A percentile compares a stretch with the other conserved stretches of the same genome.
These are phyloP conservation scores for Corapipo altera DNA, from an alignment of 2,113 vertebrate genomes.

Conservation along the genomic window DNA sequence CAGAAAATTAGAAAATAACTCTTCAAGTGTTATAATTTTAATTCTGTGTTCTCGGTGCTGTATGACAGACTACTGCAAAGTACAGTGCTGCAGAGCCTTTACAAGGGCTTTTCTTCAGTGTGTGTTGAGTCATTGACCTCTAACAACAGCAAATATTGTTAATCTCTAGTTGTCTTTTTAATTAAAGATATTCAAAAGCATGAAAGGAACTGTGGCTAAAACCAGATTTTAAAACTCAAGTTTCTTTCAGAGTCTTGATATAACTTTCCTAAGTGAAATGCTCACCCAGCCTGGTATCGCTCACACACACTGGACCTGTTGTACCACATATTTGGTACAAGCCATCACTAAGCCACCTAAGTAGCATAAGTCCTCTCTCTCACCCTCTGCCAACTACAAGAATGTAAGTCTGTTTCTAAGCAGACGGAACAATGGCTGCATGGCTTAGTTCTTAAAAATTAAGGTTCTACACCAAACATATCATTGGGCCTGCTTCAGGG, in stretches of 20 bases:
- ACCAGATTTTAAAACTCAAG: background rate
- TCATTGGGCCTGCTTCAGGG: accelerated
- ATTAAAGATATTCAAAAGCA: slow-evolving; percentile 29
- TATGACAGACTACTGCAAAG: background rate
- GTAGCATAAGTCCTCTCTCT: background rate
- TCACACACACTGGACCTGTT: background rate
- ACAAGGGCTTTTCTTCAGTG: background rate
- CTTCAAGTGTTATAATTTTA: background rate
- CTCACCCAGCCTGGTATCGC: background rate
- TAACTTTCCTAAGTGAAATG: background rate
- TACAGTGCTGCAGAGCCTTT: background rate
- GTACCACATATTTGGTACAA: background rate
- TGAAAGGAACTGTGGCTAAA: background rate
- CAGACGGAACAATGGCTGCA: background rate
- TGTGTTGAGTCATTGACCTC: background rate
- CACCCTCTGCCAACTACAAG: background rate
- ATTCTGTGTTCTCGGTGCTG: background rate
- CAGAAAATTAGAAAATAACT: background rate
- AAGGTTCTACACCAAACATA: background rate
- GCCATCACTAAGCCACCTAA: background rate
- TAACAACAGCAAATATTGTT: background rate
- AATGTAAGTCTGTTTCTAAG: background rate
- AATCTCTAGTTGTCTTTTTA: slow-evolving; percentile 8
- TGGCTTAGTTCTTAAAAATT: background rate
- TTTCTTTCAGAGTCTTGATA: background rate